These are phyloP conservation scores for Hypomesus transpacificus DNA, from an alignment of 2,113 vertebrate genomes.

Conservation along the genomic window DNA sequence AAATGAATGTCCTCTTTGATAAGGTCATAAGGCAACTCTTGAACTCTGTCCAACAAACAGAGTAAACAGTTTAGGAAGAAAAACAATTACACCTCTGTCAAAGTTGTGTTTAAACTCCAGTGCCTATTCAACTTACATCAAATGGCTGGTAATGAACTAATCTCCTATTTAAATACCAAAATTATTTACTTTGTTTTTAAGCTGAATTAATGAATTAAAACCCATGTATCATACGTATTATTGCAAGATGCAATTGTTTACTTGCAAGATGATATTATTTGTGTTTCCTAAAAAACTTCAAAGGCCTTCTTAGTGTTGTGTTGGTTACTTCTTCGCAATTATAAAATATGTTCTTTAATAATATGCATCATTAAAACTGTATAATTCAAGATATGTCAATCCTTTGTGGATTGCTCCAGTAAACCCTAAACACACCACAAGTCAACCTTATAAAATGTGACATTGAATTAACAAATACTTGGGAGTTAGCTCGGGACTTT, in stretches of 20 bases:
- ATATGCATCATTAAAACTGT: slow-evolving; percentile 4
- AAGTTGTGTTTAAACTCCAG: too few species aligned
- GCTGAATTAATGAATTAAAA: background rate
- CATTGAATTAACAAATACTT: background rate
- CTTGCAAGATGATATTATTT: background rate
- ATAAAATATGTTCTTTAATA: background rate
- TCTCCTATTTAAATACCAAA: background rate
- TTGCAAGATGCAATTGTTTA: background rate
- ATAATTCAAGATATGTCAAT: slow-evolving; percentile 1
- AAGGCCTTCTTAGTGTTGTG: background rate
- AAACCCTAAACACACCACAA: background rate
- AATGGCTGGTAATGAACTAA: too few species aligned
- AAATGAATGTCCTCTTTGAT: too few species aligned
- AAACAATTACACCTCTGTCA: too few species aligned
- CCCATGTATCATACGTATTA: background rate
- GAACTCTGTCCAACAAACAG: too few species aligned
- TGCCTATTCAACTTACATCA: too few species aligned
- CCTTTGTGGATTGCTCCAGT: background rate
- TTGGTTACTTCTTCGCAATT: background rate
- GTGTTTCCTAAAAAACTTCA: background rate
- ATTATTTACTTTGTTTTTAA: background rate
- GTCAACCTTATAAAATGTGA: background rate
- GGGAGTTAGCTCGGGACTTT: background rate
- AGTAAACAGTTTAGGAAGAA: too few species aligned
- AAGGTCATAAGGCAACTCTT: too few species aligned